Base-by-base conservation (phyloP, 1,140 invertebrate species). In the Acromyrmex echinatior region DNA sequence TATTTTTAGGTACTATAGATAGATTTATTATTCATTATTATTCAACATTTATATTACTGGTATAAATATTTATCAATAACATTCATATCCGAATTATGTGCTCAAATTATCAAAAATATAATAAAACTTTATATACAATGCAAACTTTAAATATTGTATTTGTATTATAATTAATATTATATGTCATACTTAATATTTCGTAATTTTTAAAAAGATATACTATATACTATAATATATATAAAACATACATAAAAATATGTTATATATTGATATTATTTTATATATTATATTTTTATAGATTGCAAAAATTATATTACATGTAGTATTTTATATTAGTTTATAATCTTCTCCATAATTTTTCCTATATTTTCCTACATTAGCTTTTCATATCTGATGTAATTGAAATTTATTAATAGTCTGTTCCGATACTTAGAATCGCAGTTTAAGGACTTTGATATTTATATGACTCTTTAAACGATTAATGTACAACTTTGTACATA, bases 401-500 rank as follows among this genome's bases (percentile, higher is more conserved):
- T 25, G 7, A 63, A 63, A 5, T 25, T 76, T 56, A 74, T 18
- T 18, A 16, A 0, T 53, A 60, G 14, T 45, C 35, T 25, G 12
- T 65, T 31, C 18, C 14, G 12, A 53, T 65, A 78, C 45, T 68
- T 35, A n/a, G 35, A 66, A 25, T 7, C 12, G n/a, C 0, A 45
- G 45, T 68, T 53, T 39, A 51, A 68, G 12, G 9, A 7, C 31
- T 45, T 21, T 66, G n/a, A 66, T 21, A 66, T 66, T 79, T 66
- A 68, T 35, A 1, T 18, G 39, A 28, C 18, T 16, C 12, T 28
- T 58, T 58, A 16, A 78, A 2, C 2, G 35, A 53, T 73, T 73
- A 73, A 81, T 31, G 25, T 65, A n/a, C 63, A 39, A 58, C 10
- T 60, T 82, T 82, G 35, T 58, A 21, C n/a, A 39, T 45, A 25